phyloP scores from a whole-genome alignment of 2,888 invertebrate species.

The Desoria tigrina region DNA sequence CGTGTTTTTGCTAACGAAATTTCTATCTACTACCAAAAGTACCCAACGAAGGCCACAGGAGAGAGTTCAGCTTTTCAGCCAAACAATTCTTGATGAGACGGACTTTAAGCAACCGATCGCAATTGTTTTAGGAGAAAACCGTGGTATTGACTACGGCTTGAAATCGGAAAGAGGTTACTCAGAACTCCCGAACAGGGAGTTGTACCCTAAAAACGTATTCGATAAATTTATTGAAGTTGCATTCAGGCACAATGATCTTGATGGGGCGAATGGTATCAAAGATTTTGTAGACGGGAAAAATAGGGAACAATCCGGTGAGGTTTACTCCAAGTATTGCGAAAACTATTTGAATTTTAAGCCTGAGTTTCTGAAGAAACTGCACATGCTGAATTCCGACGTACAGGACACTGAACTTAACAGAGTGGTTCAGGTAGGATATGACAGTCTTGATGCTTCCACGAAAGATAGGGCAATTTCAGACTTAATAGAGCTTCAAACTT shows the following conservation, averaged over 20 bases:
- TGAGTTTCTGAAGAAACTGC: too few relatives aligned
- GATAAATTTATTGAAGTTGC: too few relatives aligned
- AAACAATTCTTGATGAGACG: too few relatives aligned
- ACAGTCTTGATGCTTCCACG: conserved; percentile 14
- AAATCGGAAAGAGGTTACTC: conserved; percentile 14
- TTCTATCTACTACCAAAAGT: conserved; percentile 15
- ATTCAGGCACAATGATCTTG: too few relatives aligned
- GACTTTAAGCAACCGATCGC: too few relatives aligned
- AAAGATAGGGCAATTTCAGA: conserved; percentile 1
- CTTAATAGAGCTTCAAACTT: not conserved
- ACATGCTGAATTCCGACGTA: too few relatives aligned
- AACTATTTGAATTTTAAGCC: too few relatives aligned
- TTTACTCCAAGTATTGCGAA: too few relatives aligned
- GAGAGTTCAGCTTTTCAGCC: not conserved
- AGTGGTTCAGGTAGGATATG: conserved; percentile 5
- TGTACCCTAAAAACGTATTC: conserved; percentile 39
- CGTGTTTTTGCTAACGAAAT: not conserved
- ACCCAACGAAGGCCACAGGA: conserved; percentile 6
- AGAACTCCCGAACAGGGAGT: conserved; percentile 29
- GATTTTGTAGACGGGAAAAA: too few relatives aligned
- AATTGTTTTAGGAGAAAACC: conserved; percentile 33
- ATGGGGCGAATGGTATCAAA: too few relatives aligned
- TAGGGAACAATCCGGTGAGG: too few relatives aligned
- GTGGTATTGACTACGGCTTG: conserved; percentile 10
- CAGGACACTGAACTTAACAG: conserved; percentile 20